These are phyloP conservation scores for Trichacis sp. DNA, from an alignment of 2,888 invertebrate genomes.

Conservation along the genomic window DNA sequence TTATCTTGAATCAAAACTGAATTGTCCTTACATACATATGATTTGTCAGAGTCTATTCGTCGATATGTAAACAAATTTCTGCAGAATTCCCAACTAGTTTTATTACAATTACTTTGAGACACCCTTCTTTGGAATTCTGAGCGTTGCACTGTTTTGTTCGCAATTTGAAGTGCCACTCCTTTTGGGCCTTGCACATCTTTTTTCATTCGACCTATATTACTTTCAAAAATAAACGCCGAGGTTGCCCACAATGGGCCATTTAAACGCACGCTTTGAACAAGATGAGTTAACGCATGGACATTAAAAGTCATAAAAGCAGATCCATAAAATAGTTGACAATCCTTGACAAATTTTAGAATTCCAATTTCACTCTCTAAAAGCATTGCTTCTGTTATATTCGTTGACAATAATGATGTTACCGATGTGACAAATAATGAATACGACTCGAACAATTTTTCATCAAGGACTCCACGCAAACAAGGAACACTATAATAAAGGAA, in stretches of 20 bases:
- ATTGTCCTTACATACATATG: too few species aligned
- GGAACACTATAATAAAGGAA: slow-evolving; percentile 16
- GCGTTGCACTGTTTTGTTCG: too few species aligned
- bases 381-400: slow-evolving; percentile 9
- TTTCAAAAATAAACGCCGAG: slow-evolving; percentile 13
- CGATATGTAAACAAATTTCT: too few species aligned
- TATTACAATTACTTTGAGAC: too few species aligned
- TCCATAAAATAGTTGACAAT: slow-evolving; percentile 9
- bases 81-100: too few species aligned
- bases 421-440: slow-evolving; percentile 12
- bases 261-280: slow-evolving; percentile 4
- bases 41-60: too few species aligned
- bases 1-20: too few species aligned
- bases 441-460: slow-evolving; percentile 8
- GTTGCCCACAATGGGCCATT: slow-evolving; percentile 21
- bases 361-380: slow-evolving; percentile 1
- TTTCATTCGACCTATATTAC: slow-evolving; percentile 18
- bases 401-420: slow-evolving; percentile 11
- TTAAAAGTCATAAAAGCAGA: slow-evolving; percentile 15
- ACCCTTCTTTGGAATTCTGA: too few species aligned
- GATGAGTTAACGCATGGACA: slow-evolving; percentile 10
- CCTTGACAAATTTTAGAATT: slow-evolving; percentile 16
- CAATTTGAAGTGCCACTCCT: slow-evolving; percentile 13
- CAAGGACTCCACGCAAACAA: slow-evolving; percentile 8
- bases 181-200: slow-evolving; percentile 7